A percentile compares a stretch with the other conserved stretches of the same genome.
Evolutionary conservation across 2,113 vertebrate genomes (phyloP).

Genomic region (Notarius quadriscutis): DNA sequence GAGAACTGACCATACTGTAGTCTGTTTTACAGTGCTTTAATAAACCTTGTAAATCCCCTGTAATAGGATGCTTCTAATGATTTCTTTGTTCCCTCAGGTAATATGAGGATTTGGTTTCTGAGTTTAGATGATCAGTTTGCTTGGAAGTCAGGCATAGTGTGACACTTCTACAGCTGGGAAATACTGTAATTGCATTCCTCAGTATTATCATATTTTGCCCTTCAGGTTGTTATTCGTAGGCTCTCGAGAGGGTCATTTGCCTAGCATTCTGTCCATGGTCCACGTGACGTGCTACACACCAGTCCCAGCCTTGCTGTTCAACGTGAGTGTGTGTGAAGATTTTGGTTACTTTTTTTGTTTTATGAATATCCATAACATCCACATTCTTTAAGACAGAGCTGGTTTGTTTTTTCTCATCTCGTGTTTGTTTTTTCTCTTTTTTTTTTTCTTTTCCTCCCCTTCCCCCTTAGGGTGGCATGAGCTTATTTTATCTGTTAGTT

Average conservation of each 20-base stretch:
- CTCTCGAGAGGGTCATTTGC: constrained; percentile 79
- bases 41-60: background rate
- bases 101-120: background rate
- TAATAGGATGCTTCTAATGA: background rate
- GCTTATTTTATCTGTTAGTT: constrained; percentile 75
- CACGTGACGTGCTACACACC: constrained; percentile 76
- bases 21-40: background rate
- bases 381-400: background rate
- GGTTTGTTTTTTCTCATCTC: background rate
- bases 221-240: constrained; percentile 79
- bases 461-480: constrained; percentile 72
- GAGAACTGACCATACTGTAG: background rate
- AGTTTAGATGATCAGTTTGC: background rate
- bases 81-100: background rate
- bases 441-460: too few relatives aligned
- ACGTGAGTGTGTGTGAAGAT: constrained; percentile 62
- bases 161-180: background rate
- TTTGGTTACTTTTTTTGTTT: background rate
- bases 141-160: background rate
- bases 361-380: background rate
- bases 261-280: constrained; percentile 78
- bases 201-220: constrained; percentile 10
- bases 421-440: background rate
- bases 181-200: background rate
- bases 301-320: constrained; percentile 80